phyloP scores from a whole-genome alignment of 2,888 invertebrate genomes.

The Lapara coniferarum region DNA sequence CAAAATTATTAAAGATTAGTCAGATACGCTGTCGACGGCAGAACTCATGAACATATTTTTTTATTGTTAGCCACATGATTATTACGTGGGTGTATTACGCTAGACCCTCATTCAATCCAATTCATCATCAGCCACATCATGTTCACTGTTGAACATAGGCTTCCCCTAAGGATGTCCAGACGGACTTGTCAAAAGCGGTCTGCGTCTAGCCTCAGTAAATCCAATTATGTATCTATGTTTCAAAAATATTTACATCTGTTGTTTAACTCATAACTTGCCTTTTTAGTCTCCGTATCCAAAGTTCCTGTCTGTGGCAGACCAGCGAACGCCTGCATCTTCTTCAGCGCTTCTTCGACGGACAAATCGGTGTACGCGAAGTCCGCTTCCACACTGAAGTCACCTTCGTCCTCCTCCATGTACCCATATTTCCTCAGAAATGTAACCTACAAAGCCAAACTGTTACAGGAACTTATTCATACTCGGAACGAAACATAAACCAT shows the following conservation, averaged over 20 bases:
- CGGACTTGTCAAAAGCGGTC: no score
- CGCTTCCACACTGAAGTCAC: constrained; percentile 43
- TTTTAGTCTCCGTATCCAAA: constrained; percentile 85
- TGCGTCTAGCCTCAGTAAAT: no score
- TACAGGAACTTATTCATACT: neutral
- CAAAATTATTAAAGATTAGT: constrained; percentile 13
- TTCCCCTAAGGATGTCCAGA: no score
- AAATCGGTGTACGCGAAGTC: constrained; percentile 85
- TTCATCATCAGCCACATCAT: no score
- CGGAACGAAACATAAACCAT: neutral
- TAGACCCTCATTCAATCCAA: no score
- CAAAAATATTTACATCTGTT: no score
- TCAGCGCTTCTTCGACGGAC: constrained; percentile 85
- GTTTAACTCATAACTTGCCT: constrained; percentile 51
- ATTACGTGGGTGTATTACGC: no score
- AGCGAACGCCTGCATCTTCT: constrained; percentile 88
- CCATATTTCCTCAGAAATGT: constrained; percentile 88
- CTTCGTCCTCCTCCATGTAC: constrained; percentile 83
- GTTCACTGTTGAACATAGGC: no score
- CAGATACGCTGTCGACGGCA: no score
- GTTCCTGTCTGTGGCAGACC: constrained; percentile 87
- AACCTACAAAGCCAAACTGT: constrained; percentile 65
- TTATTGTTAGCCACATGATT: no score
- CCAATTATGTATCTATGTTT: no score
- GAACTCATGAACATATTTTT: no score